Percentiles rank a stretch among this genome's conserved stretches.
These are phyloP conservation scores for Halictus rubicundus DNA, from an alignment of 1,140 invertebrate genomes.

Conservation along the genomic window DNA sequence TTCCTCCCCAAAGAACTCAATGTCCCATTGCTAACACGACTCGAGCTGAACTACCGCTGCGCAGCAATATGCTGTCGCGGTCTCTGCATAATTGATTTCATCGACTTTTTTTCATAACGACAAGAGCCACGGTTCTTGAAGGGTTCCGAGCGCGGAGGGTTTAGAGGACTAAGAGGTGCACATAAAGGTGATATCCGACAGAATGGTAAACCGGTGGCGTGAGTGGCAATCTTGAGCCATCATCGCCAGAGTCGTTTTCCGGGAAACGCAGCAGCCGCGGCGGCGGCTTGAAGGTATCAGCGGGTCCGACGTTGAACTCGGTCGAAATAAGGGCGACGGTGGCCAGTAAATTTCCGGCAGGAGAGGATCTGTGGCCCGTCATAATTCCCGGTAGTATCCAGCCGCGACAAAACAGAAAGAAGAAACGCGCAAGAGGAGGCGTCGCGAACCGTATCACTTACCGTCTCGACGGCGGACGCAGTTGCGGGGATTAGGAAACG, in stretches of 20 bases:
- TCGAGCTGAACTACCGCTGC: too few relatives aligned
- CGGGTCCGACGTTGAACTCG: constrained; percentile 4
- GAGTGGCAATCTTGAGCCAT: background rate
- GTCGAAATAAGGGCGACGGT: constrained; percentile 19
- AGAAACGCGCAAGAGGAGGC: background rate
- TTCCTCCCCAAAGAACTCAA: too few relatives aligned
- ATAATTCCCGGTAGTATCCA: constrained; percentile 25
- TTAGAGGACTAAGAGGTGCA: background rate
- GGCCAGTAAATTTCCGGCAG: background rate
- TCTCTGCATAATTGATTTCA: too few relatives aligned
- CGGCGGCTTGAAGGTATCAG: background rate
- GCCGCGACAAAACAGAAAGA: background rate
- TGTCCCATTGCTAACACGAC: too few relatives aligned
- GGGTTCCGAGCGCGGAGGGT: too few relatives aligned
- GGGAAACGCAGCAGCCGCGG: background rate
- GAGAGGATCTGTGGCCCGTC: constrained; percentile 8
- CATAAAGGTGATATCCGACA: background rate
- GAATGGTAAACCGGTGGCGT: background rate
- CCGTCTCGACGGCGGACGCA: constrained; percentile 16
- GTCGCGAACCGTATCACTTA: constrained; percentile 44
- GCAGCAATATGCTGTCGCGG: too few relatives aligned
- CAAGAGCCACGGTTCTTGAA: too few relatives aligned
- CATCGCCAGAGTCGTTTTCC: background rate
- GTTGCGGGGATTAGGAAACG: constrained; percentile 44
- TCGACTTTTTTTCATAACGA: too few relatives aligned